phyloP scores from a whole-genome alignment of 64 coral and sea anemone genomes.

The Acropora tenuis region DNA sequence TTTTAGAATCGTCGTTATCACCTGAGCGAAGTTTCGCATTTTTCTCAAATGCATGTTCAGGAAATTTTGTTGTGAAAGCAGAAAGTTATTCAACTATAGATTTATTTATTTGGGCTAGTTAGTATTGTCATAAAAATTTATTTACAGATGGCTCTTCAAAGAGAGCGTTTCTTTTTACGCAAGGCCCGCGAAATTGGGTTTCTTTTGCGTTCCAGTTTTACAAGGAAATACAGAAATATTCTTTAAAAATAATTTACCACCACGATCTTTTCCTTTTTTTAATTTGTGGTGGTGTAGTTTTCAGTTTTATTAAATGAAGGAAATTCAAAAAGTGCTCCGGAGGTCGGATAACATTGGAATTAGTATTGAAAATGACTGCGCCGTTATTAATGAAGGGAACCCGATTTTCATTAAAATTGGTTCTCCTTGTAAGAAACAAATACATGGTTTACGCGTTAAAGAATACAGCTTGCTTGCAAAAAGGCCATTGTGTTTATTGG shows the following conservation, averaged over 20 bases:
- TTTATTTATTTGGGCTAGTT: not conserved
- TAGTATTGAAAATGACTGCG: too few species aligned
- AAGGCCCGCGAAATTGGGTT: not conserved
- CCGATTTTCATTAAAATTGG: too few species aligned
- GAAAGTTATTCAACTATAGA: not conserved
- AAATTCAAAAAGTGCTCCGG: not conserved
- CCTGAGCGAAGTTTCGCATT: not conserved
- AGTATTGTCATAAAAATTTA: not conserved
- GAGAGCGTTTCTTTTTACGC: too few species aligned
- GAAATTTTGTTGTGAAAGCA: not conserved
- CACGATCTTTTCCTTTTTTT: not conserved
- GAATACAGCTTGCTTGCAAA: too few species aligned
- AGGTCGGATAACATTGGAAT: too few species aligned
- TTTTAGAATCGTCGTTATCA: not conserved
- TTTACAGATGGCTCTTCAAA: not conserved
- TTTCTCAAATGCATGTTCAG: not conserved
- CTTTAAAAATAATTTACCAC: not conserved
- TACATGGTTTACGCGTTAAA: too few species aligned
- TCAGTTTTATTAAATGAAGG: not conserved
- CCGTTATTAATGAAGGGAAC: too few species aligned
- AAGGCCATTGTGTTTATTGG: too few species aligned
- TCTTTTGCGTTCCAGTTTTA: not conserved
- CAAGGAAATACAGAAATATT: not conserved
- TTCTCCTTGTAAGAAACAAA: too few species aligned
- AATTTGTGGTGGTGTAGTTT: not conserved